Base-by-base conservation (phyloP, 2,888 invertebrate genomes). In the Trachelus tabidus region DNA sequence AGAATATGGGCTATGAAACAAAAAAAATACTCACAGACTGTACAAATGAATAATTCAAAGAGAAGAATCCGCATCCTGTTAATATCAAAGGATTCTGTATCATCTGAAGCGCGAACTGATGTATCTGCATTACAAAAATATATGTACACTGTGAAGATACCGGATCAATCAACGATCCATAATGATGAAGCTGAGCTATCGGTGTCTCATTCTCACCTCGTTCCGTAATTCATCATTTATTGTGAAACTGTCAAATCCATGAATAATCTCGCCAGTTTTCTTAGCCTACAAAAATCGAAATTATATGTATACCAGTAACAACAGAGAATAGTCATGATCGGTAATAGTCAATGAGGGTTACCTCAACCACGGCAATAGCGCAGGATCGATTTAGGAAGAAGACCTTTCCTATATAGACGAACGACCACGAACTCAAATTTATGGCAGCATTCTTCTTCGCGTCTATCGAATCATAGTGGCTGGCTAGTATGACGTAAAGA, bases 201-300 rank as follows among this genome's bases (percentile, higher is more conserved):
- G 9, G 40, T 40, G 6, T 15, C 56, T 9, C 9, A 34, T 12
- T 12, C 71, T 71, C 33, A 71, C 71, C 71, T 80, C 78, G 23
- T 76, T 35, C 23, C 31, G 37, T 34, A 79, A 77, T 77, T 81
- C 77, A 4, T 73, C 12, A 71, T 71, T 34, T 31, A 71, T 34
- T 31, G 81, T 4, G 88, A 85, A 34, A 87, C 82, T 85, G 79
- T 89, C 87, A 15, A 89, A 77, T 76, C 87, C 85, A 71, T 86
- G 87, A 15, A 90, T 83, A 9, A 89, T 81, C 12, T 87, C 83
- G 11, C 89, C 89, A 12, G 85, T 87, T 73, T 80, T 80, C 1
- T 79, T 77, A 1, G 87, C 83, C 89, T 90, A 76, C 31, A 79
- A 4, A 9, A 71, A 71, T 0, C 23, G 2, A 23, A 56, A 56